Base-by-base conservation (phyloP, 2,797 vertebrate genomes). In the Acanthornis magna region DNA sequence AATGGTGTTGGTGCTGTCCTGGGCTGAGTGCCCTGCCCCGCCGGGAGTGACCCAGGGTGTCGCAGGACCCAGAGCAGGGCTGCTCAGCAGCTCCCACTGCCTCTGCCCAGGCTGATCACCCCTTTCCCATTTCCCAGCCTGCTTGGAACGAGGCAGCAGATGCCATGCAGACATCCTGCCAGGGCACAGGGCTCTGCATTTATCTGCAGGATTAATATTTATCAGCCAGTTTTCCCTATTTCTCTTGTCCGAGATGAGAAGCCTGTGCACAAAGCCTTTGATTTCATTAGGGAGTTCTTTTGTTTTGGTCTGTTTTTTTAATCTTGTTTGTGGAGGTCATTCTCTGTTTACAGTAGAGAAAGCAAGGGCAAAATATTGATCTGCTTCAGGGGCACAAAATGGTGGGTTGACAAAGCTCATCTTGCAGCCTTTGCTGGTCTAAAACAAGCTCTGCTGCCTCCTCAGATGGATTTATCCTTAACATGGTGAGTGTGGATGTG, bases 251-350 rank as follows among this genome's bases (percentile, higher is more conserved):
- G 51, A 92, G 45, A 53, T 34, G 27, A 87, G 53, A 94, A 82
- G 74, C 45, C 38, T 91, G 53, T 47, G 15, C 74, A 77, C 34
- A 74, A 92, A 72, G 5, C 32, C 20, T 91, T 84, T 88, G 82
- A 90, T 93, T 92, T 91, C 57, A 67, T 95, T 82, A 65, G 81
- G 38, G 71, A 91, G 4, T 71, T 87, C 57, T 85, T 95, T 95
- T 83, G 65, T 54, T 96, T 80, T 68, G 45, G 18, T 91, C 79
- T 81, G 40, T 10, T 65, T 92, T 92, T 89, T 75, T 91, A 91
- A 94, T 72, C 78, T 82, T 93, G 51, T 90, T 95, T 93, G 29
- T 55, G 60, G 62, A 86, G 80, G 74, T 86, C 77, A 67, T 34
- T 88, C 29, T 77, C 22, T 73, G 66, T 72, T 93, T 84, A 29